phyloP scores from a whole-genome alignment of 2,113 vertebrate genomes.

The Mionectes macconnelli region DNA sequence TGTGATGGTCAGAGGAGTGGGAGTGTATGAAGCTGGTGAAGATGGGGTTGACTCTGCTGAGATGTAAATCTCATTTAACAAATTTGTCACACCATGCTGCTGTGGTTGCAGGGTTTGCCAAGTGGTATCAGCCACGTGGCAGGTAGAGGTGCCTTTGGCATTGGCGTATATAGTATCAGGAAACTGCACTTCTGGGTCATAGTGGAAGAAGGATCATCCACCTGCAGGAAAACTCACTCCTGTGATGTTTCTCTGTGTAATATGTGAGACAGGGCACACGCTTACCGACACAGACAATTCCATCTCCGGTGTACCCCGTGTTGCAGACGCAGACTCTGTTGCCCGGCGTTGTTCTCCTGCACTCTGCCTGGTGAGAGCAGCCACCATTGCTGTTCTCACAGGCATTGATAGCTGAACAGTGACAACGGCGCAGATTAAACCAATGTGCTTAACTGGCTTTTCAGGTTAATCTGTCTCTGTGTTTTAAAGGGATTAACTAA shows the following conservation, averaged over 20 bases:
- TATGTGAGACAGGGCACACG: fast-evolving
- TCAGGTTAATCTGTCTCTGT: neutral
- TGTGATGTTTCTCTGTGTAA: neutral
- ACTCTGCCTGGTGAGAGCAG: conserved; percentile 83
- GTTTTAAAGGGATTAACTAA: neutral
- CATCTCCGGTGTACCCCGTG: conserved; percentile 81
- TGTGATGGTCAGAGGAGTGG: neutral
- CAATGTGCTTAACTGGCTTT: neutral
- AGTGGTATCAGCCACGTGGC: fast-evolving
- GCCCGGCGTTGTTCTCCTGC: conserved; percentile 84
- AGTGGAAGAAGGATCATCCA: neutral
- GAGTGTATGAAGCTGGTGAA: neutral
- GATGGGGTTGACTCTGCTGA: neutral
- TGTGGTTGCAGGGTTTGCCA: neutral
- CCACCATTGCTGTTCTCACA: conserved; percentile 82
- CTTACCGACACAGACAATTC: conserved; percentile 86
- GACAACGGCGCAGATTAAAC: neutral
- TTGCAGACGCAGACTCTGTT: conserved; percentile 79
- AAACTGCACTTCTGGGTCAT: neutral
- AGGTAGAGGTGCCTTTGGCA: neutral
- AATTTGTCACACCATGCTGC: neutral
- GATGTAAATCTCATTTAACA: neutral
- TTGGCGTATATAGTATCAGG: neutral
- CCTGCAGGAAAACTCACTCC: neutral
- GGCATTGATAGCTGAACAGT: conserved; percentile 76